Percentiles rank a stretch among this genome's conserved stretches.
These are phyloP conservation scores for Akabosia matsudoensis DNA, from an alignment of 1,140 invertebrate species.

Conservation along the genomic window DNA sequence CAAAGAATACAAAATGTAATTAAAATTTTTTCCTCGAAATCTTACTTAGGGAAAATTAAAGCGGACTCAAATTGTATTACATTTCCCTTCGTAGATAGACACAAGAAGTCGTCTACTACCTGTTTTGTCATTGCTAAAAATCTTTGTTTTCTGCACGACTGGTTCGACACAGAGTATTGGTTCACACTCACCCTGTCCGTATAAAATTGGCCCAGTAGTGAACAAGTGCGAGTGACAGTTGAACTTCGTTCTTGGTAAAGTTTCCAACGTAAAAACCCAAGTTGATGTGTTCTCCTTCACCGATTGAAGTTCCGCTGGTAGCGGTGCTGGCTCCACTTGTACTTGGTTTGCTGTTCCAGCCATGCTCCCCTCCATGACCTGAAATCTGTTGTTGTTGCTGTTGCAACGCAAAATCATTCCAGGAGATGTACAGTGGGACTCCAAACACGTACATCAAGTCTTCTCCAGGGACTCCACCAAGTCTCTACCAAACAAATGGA, in stretches of 20 bases:
- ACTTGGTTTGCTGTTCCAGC: neutral
- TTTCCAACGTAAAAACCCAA: constrained; percentile 66
- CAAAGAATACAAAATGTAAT: too few relatives aligned
- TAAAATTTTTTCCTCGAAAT: too few relatives aligned
- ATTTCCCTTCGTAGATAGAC: too few relatives aligned
- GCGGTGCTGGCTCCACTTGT: neutral
- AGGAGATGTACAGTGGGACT: constrained; percentile 54
- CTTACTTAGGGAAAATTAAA: too few relatives aligned
- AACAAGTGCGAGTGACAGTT: constrained; percentile 86
- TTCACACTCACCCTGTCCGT: constrained; percentile 77
- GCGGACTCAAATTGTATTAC: too few relatives aligned
- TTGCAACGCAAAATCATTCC: neutral
- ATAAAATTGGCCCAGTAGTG: constrained; percentile 93
- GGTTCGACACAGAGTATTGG: neutral
- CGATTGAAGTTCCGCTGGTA: neutral
- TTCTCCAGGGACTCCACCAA: constrained; percentile 58
- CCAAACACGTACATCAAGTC: constrained; percentile 61
- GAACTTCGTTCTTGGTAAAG: constrained; percentile 83
- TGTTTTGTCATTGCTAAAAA: too few relatives aligned
- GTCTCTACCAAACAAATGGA: constrained; percentile 34
- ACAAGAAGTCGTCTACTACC: too few relatives aligned
- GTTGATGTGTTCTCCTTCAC: neutral
- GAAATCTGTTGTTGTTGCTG: constrained; percentile 47
- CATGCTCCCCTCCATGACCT: neutral
- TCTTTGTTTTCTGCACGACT: too few relatives aligned